Base-by-base conservation (phyloP, 2,888 invertebrate species). In the Tanytarsus gracilentus region DNA sequence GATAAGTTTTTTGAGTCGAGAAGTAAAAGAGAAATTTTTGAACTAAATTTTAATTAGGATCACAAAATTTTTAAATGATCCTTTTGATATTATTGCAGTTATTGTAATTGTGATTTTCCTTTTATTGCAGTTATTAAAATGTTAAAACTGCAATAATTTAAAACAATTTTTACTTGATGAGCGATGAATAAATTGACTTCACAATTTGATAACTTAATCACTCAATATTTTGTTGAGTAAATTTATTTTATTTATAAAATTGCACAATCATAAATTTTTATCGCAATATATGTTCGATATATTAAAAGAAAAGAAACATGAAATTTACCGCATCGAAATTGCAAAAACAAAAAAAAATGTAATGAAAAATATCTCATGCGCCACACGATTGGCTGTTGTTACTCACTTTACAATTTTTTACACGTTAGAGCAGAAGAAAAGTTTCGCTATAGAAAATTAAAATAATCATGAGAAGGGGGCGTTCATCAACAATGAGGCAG, bases 381-480 rank as follows among this genome's bases (percentile, higher is more conserved):
- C n/a, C n/a, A n/a, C 44, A 44, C 44, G 44, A 44, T 44, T 44
- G 44, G 44, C 21, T 44, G 44, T 23, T 23, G 23, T 44, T 21
- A 40, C 11, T 44, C 18, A n/a, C n/a, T n/a, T 44, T 44, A 44
- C 44, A 44, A 18, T 9, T 11, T 44, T 44, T 44, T 44, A 44
- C 44, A 44, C 18, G 18, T 44, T 44, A n/a, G n/a, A n/a, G n/a
- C n/a, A n/a, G n/a, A n/a, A n/a, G n/a, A n/a, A 23, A 36, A 36
- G 9, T 44, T 44, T 44, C 18, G 44, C 44, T 18, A 44, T 44
- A 44, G 21, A 44, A 44, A 44, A 44, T 44, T 44, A 44, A 44
- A 44, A 44, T 44, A 44, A 44, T 44, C 44, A 44, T 44, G 44
- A 44, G 23, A 44, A 44, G 44, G 44, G 44, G 44, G 44, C 44